Evolutionary conservation across 1,140 invertebrate genomes (phyloP).

Genomic region (Gryon sp.): DNA sequence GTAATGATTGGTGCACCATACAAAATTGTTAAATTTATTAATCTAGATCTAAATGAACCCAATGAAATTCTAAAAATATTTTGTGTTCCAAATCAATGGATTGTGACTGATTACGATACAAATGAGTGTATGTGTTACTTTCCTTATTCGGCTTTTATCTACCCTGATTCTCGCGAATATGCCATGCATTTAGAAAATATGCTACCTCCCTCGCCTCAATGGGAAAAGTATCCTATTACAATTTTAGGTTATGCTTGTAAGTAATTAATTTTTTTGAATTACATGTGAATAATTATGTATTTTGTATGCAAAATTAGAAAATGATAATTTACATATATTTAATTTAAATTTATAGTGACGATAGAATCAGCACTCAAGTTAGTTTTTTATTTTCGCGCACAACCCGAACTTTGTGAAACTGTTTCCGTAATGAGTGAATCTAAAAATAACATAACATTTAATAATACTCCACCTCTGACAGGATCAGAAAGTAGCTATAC

Average conservation of each 20-base stretch:
- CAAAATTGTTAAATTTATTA: not conserved
- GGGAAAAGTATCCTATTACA: not conserved
- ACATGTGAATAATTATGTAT: no score
- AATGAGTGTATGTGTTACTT: not conserved
- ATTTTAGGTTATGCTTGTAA: conserved; percentile 1
- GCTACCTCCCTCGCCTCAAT: not conserved
- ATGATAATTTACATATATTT: no score
- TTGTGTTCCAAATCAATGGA: not conserved
- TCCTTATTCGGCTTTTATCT: not conserved
- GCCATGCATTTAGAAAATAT: no score
- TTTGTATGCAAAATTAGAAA: no score
- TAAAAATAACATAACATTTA: no score
- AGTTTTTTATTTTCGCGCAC: no score
- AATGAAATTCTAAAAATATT: not conserved
- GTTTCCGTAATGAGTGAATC: no score
- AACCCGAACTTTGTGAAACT: no score
- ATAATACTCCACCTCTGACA: no score
- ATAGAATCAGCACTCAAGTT: no score
- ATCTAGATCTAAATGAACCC: not conserved
- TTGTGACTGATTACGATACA: not conserved
- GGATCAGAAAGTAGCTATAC: no score
- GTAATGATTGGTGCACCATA: not conserved
- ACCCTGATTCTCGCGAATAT: not conserved
- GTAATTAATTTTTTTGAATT: not conserved
- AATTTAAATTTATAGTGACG: no score